Evolutionary conservation across 2,113 vertebrate species (phyloP).

Genomic region (Rynchops niger): DNA sequence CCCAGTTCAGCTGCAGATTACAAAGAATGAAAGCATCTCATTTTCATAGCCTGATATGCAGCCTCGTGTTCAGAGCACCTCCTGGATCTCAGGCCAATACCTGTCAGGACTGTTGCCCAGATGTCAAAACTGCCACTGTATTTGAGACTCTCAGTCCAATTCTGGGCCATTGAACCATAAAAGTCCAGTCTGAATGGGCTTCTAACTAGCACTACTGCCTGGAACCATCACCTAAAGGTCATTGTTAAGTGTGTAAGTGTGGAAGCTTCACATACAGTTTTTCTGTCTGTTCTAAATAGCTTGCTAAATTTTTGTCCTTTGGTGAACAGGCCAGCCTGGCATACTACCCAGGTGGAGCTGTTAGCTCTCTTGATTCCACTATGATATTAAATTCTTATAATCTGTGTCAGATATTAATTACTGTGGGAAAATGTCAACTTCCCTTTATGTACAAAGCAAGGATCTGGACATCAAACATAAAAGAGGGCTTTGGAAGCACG

Average conservation of each 20-base stretch:
- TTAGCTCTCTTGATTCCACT: background rate
- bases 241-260: background rate
- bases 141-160: background rate
- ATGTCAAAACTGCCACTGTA: background rate
- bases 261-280: background rate
- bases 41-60: background rate
- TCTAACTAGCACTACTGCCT: background rate
- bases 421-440: background rate
- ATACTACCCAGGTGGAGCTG: background rate
- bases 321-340: background rate
- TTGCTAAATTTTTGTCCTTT: background rate
- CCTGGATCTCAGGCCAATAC: background rate
- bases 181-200: background rate
- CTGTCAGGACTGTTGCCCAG: background rate
- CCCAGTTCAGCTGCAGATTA: background rate
- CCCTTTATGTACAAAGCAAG: background rate
- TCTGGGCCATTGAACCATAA: background rate
- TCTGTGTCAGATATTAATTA: background rate
- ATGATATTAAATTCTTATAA: background rate
- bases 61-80: background rate
- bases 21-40: background rate
- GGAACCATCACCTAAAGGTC: background rate
- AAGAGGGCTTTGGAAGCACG: background rate
- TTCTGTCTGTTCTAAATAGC: background rate
- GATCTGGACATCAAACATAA: background rate